Evolutionary conservation across 1,140 invertebrate species (phyloP), one percentile per base, ranked within the genome.

Genomic region (Drosophila parabipectinata): DNA sequence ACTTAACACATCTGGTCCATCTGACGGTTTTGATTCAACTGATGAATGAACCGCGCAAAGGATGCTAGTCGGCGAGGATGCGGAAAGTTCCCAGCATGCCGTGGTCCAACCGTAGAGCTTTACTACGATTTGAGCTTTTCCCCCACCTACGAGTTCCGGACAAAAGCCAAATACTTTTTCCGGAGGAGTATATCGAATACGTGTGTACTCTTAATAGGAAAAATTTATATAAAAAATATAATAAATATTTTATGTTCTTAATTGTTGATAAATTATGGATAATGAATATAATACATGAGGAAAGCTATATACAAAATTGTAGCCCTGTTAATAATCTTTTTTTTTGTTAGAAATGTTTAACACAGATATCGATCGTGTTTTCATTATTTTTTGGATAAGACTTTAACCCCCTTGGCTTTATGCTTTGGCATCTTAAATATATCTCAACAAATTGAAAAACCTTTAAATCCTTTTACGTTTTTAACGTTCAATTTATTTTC

Each of bases 31-130:
- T 88, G 72, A 56, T 88, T 76, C 59, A 71, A 87, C 82, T 85
- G 83, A 88, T 85, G 82, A 87, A 87, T 87, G 82, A 82, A 87
- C 62, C 83, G 53, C 61, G 30, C 69, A 66, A 81, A 68, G 39
- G 47, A 60, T 83, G 62, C 78, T 59, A 87, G 60, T 79, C 62
- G 57, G 56, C 79, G 52, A 77, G 72, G 78, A 81, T 75, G 64
- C 51, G 73, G 63, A 77, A 84, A 79, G 72, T 84, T 85, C 26
- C 48, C 67, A 66, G 72, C 59, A 63, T 57, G 60, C 54, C 60
- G 45, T 74, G 77, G 60, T 81, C 81, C 64, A 59, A 37, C 62
- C 48, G 47, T n/a, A 44, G 57, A 76, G 73, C 73, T 76, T 77
- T 76, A 77, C 73, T 76, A 76, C 73, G 62, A n/a, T 3, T 6